Evolutionary conservation across 2,797 vertebrate species (phyloP), one percentile per base, ranked within the genome.

Genomic region (Anomalospiza imberbis): DNA sequence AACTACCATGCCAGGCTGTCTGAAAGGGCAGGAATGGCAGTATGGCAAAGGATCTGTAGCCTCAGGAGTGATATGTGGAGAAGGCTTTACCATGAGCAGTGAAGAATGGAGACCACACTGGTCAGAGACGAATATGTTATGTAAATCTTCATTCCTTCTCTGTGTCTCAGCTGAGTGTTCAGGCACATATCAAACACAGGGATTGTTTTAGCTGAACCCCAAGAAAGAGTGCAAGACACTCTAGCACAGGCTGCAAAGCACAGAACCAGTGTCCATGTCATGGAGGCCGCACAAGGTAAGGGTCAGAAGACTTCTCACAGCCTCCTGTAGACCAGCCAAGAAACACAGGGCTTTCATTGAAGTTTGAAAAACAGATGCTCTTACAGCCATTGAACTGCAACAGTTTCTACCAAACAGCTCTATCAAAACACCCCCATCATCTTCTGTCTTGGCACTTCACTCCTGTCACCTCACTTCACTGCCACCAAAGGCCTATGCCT

Each of bases 381-480:
- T 55, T 92, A 86, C n/a, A 85, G 63, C 45, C 71, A 85, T 50
- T 73, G 81, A 93, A 71, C 74, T 87, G 60, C 80, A 93, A 85
- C 36, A 94, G 42, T 78, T 89, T 85, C 85, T 61, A 93, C 50
- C 55, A 92, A 88, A 79, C 54, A 84, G 71, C 55, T 94, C 84
- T 67, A 79, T 77, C 77, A 88, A 91, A 96, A 93, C 77, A 93
- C 51, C 78, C 53, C 36, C 42, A 3, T 75, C 84, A 65, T 91
- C 89, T 76, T 92, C 67, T 78, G 54, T 44, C 88, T 91, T 71
- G 61, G 77, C 94, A 90, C 57, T 91, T 88, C 89, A 50, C 19
- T 93, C 61, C 76, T 45, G 89, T 74, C 89, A 91, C 58, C 75
- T 92, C 86, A 55, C 40, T 88, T 74, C 78, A 71, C 61, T 93